Percentiles rank a stretch among this genome's conserved stretches.
Conservation (phyloP, 2,888 invertebrate species). For the Argyresthia albistria region DNA sequence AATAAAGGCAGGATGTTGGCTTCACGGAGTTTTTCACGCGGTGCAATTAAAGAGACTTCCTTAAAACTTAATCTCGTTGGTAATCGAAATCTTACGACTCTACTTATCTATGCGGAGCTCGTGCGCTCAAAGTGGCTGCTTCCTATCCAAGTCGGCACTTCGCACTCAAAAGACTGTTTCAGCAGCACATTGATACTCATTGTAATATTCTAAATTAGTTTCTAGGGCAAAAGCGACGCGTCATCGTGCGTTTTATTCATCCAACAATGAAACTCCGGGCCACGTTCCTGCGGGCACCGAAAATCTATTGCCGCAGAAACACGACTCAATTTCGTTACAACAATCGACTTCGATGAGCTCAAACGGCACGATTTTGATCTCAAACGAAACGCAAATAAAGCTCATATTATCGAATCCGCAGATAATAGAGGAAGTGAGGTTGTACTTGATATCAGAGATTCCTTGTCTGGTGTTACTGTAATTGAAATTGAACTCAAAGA, state of each 20-base stretch:
- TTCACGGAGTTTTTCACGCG: conserved; percentile 58
- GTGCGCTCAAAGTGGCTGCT: neutral
- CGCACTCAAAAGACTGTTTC: conserved; percentile 59
- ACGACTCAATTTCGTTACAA: conserved; percentile 40
- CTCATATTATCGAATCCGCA: conserved; percentile 40
- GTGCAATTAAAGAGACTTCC: conserved; percentile 47
- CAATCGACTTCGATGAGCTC: conserved; percentile 24
- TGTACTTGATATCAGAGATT: conserved; percentile 26
- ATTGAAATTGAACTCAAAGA: neutral
- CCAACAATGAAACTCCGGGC: conserved; percentile 58
- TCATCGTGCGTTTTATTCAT: conserved; percentile 64
- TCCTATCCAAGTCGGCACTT: conserved; percentile 15
- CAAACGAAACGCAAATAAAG: conserved; percentile 37
- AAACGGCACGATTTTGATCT: conserved; percentile 33
- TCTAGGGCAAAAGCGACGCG: conserved; percentile 57
- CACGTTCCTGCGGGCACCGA: conserved; percentile 58
- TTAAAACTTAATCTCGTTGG: conserved; percentile 24
- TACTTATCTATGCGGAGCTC: neutral
- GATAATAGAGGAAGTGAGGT: conserved; percentile 32
- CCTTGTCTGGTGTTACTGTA: neutral
- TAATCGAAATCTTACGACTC: neutral
- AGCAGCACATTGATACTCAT: conserved; percentile 61
- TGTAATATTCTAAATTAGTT: conserved; percentile 71
- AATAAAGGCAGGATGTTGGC: conserved; percentile 61
- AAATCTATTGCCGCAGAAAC: conserved; percentile 38